Base-by-base conservation (phyloP, 2,888 invertebrate species). In the Auanema sp. region DNA sequence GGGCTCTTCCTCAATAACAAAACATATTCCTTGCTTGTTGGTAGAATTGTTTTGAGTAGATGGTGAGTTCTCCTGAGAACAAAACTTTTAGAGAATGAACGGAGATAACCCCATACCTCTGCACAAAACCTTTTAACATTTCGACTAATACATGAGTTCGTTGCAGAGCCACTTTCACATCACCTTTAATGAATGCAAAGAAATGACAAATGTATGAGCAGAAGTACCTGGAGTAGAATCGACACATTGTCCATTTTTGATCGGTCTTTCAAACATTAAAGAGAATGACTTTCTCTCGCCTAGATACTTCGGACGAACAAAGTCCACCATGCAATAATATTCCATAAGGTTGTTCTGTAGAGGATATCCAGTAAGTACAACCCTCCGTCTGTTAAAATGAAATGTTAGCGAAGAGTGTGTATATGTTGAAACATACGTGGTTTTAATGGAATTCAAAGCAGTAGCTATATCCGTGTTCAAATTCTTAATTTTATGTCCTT, bases 201-300 rank as follows among this genome's bases (percentile, higher is more conserved):
- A n/a, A n/a, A n/a, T n/a, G 10, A 1, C 11, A n/a, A 44, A 49
- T 16, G n/a, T n/a, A 10, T 10, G 11, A 0, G 42, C 49, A 33
- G 33, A 58, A 33, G 2, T 41, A 64, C 66, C 41, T 0, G 92
- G 91, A 0, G 96, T 97, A 18, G 93, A 94, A 85, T 98, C 97
- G 43, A 92, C 91, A 85, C 96, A 97, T 85, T 96, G 96, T 0
- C 97, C 98, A 84, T 97, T 97, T 85, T 92, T 93, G 77, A 98
- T 98, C 0, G 98, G 98, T 14, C 95, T 88, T 84, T 97, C 97
- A 84, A 98, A 98, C 94, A 96, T 96, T 84, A 96, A 95, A 81
- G 92, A 91, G 85, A 98, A 98, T 85, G 97, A 95, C 0, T 93
- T 92, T 85, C 94, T 93, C 23, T 92, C 58, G 42, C 74, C 98